Base-by-base conservation (phyloP, 2,113 vertebrate genomes). In the Chauna torquata region DNA sequence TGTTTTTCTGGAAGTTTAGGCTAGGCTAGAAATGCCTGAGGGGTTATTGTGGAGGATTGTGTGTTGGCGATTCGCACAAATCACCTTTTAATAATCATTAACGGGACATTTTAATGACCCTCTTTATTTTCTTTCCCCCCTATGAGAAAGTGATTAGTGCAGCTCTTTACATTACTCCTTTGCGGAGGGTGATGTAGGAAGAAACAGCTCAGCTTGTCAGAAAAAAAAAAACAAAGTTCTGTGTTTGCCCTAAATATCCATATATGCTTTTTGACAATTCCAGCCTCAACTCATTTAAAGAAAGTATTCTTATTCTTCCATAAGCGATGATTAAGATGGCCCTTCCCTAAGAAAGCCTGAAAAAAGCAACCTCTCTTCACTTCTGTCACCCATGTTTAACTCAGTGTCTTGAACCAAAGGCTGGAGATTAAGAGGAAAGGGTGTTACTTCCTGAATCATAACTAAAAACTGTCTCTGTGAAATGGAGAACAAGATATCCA, bases 21-120 rank as follows among this genome's bases (percentile, higher is more conserved):
- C 75, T 79, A 44, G 64, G 42, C 36, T 91, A 77, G 66, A 93
- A 91, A 80, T 93, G 82, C 69, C 74, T 81, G 13, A 91, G 20
- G 34, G 40, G 44, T 86, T 86, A 76, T 86, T 74, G 62, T 80
- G 54, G 49, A 89, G 75, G 50, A 83, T 9, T 77, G 25, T 8
- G 2, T 71, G 12, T 82, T 86, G 85, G 38, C 59, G 6, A 4
- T 79, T 77, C 49, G 75, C 57, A 90, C 55, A 96, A 97, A 94
- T 86, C 78, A 82, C 22, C 65, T 85, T 94, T 92, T 80, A 86
- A 89, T 95, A 93, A 71, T 86, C 0, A 0, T 74, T 78, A 85
- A 87, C 69, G 36, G 36, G 59, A 70, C 86, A 88, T 93, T 94
- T 97, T 95, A 95, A 95, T 89, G 84, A 85, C 40, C 16, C 24